Evolutionary conservation across 2,888 invertebrate genomes (phyloP), one percentile per base, ranked within the genome.

Genomic region (Therioaphis trifolii): DNA sequence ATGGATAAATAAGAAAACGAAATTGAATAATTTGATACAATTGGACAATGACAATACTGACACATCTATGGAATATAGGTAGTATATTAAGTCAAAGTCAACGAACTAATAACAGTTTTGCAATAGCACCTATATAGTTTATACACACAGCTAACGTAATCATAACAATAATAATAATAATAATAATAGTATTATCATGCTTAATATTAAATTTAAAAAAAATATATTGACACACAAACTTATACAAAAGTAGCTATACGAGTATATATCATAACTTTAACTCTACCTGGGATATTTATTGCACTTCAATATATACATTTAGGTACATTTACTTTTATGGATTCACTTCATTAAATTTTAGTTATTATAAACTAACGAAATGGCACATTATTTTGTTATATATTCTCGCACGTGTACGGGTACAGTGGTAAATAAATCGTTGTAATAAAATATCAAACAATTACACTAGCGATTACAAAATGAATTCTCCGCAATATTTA

Each of bases 351-450:
- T 72, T 52, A 35, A 35, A 35, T 35, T 35, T 7, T 29, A 29
- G 29, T 72, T 43, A 58, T 58, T 12, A 21, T 58, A 58, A 58
- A 21, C 58, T 58, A 27, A 72, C 12, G 7, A 49, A 72, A 72
- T 72, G 72, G 72, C 72, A 72, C 72, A 72, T 72, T 49, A 43
- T 72, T 58, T 58, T n/a, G n/a, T n/a, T n/a, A n/a, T n/a, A n/a
- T n/a, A n/a, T n/a, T 58, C n/a, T 58, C 24, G 24, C 24, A 15
- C 9, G 58, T n/a, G n/a, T 58, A 11, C 11, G 7, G 35, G 7
- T 35, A 35, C 35, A 35, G 7, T 35, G 7, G 3, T 35, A 35
- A 5, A 35, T 24, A 55, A 21, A 9, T 58, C 21, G 9, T 58
- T 24, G 3, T 24, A 21, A 12, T 12, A 58, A 24, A 9, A 21